Evolutionary conservation across 2,888 invertebrate species (phyloP).

Genomic region (Agrilus cyanescens): DNA sequence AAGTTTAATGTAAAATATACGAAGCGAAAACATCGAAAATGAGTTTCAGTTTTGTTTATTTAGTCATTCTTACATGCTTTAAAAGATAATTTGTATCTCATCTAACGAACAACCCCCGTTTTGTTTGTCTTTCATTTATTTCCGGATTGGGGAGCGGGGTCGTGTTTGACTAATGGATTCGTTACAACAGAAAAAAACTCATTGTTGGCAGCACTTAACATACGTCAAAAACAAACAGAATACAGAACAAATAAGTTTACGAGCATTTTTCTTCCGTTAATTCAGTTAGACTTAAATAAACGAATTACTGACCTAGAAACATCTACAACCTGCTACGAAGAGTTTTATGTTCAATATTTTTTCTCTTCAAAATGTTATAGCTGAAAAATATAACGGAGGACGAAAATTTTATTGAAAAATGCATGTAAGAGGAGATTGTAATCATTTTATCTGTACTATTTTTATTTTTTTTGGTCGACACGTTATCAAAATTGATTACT

Average conservation of each 20-base stretch:
- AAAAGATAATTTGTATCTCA: constrained; percentile 20
- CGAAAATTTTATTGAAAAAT: too few relatives aligned
- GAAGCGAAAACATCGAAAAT: constrained; percentile 11
- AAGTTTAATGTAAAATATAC: constrained; percentile 9
- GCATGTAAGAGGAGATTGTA: too few relatives aligned
- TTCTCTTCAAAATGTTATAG: too few relatives aligned
- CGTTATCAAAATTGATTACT: too few relatives aligned
- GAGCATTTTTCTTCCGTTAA: constrained; percentile 30
- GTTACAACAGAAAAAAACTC: constrained; percentile 25
- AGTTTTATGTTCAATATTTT: too few relatives aligned
- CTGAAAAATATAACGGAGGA: too few relatives aligned
- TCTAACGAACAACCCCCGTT: constrained; percentile 19
- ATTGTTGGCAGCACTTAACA: constrained; percentile 26
- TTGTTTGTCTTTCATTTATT: constrained; percentile 32
- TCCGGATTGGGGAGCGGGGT: constrained; percentile 20
- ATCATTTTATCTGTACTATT: too few relatives aligned
- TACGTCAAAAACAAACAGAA: constrained; percentile 27
- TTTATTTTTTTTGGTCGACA: too few relatives aligned
- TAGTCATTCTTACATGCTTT: constrained; percentile 9
- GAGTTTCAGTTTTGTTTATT: constrained; percentile 10
- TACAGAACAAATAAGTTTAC: constrained; percentile 22
- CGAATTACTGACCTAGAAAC: too few relatives aligned
- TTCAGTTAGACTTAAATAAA: constrained; percentile 16
- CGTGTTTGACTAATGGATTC: constrained; percentile 24
- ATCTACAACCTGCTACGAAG: too few relatives aligned